Evolutionary conservation across 2,888 invertebrate species (phyloP).

Genomic region (Nasonovia ribisnigri): DNA sequence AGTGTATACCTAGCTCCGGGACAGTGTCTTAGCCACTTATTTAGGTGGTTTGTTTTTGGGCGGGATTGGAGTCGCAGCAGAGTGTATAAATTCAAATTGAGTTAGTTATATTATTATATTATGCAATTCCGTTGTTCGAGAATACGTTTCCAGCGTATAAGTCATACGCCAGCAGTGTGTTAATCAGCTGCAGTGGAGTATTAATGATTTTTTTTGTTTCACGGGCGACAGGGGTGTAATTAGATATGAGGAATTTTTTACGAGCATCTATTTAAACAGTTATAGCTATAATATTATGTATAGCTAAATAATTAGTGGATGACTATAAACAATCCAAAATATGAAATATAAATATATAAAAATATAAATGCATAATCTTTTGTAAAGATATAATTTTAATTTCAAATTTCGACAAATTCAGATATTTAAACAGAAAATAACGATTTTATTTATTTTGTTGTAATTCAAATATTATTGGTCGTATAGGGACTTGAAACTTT

Average conservation of each 20-base stretch:
- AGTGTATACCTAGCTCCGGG: not conserved
- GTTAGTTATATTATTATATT: not conserved
- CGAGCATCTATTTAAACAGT: not conserved
- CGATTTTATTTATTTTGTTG: too few relatives aligned
- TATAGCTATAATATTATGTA: too few relatives aligned
- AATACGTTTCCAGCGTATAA: not conserved
- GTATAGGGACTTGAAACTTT: too few relatives aligned
- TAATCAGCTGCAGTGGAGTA: too few relatives aligned
- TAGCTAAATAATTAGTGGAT: not conserved
- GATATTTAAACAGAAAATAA: too few relatives aligned
- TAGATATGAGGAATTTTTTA: not conserved
- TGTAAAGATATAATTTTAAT: too few relatives aligned
- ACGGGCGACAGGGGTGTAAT: not conserved
- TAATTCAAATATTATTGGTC: too few relatives aligned
- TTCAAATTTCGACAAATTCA: too few relatives aligned
- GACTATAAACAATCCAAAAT: not conserved
- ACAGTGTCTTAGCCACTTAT: not conserved
- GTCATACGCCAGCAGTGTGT: not conserved
- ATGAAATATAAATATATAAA: not conserved
- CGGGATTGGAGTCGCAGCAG: not conserved
- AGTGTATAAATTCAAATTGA: not conserved
- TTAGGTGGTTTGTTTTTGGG: not conserved
- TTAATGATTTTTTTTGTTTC: not conserved
- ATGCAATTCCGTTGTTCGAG: not conserved
- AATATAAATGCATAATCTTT: too few relatives aligned